Conservation (phyloP, 1,140 invertebrate genomes). For the Neodiprion fabricii region DNA sequence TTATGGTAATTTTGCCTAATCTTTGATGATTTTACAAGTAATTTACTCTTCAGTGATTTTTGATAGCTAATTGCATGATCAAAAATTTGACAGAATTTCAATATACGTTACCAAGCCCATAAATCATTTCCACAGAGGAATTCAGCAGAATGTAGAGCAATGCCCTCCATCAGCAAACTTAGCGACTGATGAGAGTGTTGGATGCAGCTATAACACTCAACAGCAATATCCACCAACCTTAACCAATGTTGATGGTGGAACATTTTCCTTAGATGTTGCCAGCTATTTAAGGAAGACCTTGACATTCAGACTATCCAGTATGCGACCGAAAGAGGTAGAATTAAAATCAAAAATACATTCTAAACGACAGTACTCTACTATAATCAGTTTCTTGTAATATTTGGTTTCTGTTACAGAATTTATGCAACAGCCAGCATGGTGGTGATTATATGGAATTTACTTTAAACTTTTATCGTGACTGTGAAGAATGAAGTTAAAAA, state of each 20-base stretch:
- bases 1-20: neutral
- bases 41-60: too few species aligned
- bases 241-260: conserved; percentile 49
- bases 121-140: conserved; percentile 38
- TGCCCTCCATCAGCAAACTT: conserved; percentile 39
- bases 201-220: conserved; percentile 44
- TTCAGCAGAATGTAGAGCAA: conserved; percentile 53
- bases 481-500: conserved; percentile 44
- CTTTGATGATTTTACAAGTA: too few species aligned
- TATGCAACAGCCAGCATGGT: conserved; percentile 52
- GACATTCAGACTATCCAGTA: conserved; percentile 52
- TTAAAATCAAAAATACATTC: neutral
- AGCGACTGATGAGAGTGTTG: conserved; percentile 42
- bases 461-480: conserved; percentile 55
- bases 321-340: conserved; percentile 54
- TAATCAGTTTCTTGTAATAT: neutral
- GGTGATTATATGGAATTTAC: conserved; percentile 55
- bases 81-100: conserved; percentile 8
- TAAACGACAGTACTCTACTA: neutral
- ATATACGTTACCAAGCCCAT: neutral
- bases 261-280: conserved; percentile 51
- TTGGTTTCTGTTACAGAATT: conserved; percentile 44
- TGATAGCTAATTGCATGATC: too few species aligned
- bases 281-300: conserved; percentile 53
- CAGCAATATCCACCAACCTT: conserved; percentile 45